These are phyloP conservation scores for Neodiprion virginianus DNA, from an alignment of 1,140 invertebrate genomes.

Conservation along the genomic window DNA sequence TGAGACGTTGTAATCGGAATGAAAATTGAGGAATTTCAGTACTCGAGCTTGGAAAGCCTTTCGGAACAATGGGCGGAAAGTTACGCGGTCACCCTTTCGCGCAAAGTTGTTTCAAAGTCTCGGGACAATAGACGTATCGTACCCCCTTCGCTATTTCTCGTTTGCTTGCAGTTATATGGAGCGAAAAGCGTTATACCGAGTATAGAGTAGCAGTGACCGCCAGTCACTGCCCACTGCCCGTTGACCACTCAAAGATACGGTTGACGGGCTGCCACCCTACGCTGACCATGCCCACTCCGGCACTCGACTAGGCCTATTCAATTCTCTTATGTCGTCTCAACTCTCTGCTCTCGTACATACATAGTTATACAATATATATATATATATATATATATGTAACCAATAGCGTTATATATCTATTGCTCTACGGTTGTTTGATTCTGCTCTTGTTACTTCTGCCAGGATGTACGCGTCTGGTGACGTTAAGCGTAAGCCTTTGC, in stretches of 20 bases:
- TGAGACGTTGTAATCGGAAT: not conserved
- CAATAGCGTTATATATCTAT: not conserved
- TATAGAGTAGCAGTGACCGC: constrained; percentile 4
- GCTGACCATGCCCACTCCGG: not conserved
- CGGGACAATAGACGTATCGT: constrained; percentile 7
- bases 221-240: constrained; percentile 4
- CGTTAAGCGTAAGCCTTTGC: not conserved
- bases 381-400: too few species aligned
- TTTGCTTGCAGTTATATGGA: constrained; percentile 2
- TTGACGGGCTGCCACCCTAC: constrained; percentile 6
- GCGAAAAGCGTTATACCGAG: not conserved
- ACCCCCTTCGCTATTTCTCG: constrained; percentile 1
- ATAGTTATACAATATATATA: not conserved
- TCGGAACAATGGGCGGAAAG: not conserved
- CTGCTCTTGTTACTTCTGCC: not conserved
- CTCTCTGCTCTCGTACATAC: not conserved
- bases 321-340: not conserved
- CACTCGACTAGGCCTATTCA: not conserved
- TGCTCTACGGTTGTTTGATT: not conserved
- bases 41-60: not conserved
- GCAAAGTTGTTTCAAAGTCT: constrained; percentile 4
- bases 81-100: not conserved
- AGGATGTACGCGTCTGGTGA: not conserved
- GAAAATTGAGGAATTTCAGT: not conserved
- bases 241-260: constrained; percentile 7